Evolutionary conservation across 2,797 vertebrate genomes (phyloP).

Genomic region (Acrocephalus scirpaceus): DNA sequence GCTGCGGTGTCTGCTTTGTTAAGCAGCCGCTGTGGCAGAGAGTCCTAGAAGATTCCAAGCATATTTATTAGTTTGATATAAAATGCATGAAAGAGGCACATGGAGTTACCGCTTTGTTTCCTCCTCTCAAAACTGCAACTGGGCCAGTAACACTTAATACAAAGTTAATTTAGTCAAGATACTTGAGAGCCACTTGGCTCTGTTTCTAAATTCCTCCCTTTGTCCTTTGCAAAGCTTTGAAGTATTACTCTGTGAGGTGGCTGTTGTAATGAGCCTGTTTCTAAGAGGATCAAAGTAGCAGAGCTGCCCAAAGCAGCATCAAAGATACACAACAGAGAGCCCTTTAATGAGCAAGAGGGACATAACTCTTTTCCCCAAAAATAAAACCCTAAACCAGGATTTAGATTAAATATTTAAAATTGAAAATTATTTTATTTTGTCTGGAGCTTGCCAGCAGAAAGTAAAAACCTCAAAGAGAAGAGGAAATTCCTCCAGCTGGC

Average conservation of each 20-base stretch:
- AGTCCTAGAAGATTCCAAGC: background rate
- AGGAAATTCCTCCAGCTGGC: background rate
- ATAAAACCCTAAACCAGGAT: conserved; percentile 47
- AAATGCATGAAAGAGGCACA: background rate
- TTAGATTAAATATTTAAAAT: conserved; percentile 70
- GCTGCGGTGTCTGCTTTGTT: background rate
- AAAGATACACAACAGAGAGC: conserved; percentile 56
- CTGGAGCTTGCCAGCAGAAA: conserved; percentile 5
- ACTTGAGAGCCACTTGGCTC: conserved; percentile 62
- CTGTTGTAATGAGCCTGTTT: conserved; percentile 65
- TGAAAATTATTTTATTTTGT: conserved; percentile 50
- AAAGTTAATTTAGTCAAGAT: conserved; percentile 64
- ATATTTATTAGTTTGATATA: conserved; percentile 12
- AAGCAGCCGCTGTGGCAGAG: background rate
- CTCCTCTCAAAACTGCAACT: conserved; percentile 30
- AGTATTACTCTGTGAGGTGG: conserved; percentile 62
- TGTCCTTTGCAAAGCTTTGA: conserved; percentile 61
- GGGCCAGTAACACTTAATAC: conserved; percentile 53
- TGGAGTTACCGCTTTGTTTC: conserved; percentile 19
- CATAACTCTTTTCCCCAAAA: conserved; percentile 24
- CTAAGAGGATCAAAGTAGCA: conserved; percentile 71
- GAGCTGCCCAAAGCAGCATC: conserved; percentile 63
- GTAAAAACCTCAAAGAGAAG: conserved; percentile 30
- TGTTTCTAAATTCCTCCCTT: conserved; percentile 49
- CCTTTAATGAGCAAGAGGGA: conserved; percentile 62